These are phyloP conservation scores for Drosophila limbata DNA, from an alignment of 2,888 invertebrate genomes.

Conservation along the genomic window DNA sequence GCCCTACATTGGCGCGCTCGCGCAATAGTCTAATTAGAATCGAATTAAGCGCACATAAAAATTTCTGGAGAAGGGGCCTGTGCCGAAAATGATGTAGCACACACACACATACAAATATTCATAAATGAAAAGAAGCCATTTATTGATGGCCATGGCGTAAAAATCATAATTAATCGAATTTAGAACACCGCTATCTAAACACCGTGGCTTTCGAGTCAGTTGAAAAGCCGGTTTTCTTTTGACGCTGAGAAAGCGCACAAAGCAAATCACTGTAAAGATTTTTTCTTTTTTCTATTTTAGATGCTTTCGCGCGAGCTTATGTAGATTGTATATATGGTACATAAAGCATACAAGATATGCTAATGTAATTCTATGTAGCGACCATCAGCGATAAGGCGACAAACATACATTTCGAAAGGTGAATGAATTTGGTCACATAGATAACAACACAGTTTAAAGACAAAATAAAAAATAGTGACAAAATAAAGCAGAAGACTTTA, in stretches of 20 bases:
- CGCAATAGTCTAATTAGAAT: slow-evolving; percentile 74
- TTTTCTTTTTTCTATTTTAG: slow-evolving; percentile 36
- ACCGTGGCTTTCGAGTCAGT: slow-evolving; percentile 38
- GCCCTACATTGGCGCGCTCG: slow-evolving; percentile 28
- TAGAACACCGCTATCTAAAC: slow-evolving; percentile 71
- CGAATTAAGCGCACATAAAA: slow-evolving; percentile 61
- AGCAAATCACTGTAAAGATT: slow-evolving; percentile 44
- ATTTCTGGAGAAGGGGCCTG: slow-evolving; percentile 12
- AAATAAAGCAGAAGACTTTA: slow-evolving; percentile 18
- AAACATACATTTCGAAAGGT: slow-evolving; percentile 56
- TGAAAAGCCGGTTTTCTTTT: slow-evolving; percentile 60
- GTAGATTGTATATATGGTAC: slow-evolving; percentile 47
- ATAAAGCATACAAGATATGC: slow-evolving; percentile 53
- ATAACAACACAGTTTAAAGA: slow-evolving; percentile 58
- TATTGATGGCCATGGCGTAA: slow-evolving; percentile 48
- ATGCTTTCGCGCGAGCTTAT: slow-evolving; percentile 52
- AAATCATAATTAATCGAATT: slow-evolving; percentile 75
- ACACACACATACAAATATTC: neutral
- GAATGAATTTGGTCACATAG: slow-evolving; percentile 66
- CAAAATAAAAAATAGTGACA: slow-evolving; percentile 23
- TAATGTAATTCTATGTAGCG: slow-evolving; percentile 43
- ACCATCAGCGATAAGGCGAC: slow-evolving; percentile 46
- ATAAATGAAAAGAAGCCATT: slow-evolving; percentile 42
- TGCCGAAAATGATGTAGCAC: slow-evolving; percentile 40
- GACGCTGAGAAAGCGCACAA: slow-evolving; percentile 51